phyloP scores from a whole-genome alignment of 2,888 invertebrate species.

The Troglohyphantes excavatus region DNA sequence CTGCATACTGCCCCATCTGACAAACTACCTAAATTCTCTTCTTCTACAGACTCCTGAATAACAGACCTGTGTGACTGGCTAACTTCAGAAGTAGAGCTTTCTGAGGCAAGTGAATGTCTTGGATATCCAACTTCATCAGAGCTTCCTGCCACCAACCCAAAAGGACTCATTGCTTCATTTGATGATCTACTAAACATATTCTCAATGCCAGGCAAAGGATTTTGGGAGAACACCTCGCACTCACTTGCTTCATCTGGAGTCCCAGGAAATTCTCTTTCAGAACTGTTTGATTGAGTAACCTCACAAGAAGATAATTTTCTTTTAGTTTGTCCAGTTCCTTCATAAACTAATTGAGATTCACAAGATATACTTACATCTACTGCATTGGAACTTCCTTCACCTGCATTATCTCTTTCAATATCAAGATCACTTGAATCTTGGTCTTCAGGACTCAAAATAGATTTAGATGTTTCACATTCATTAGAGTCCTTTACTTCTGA shows the following conservation, averaged over 20 bases:
- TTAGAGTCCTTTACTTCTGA: neutral
- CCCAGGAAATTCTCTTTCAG: constrained; percentile 5
- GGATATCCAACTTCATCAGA: neutral
- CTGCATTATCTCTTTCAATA: neutral
- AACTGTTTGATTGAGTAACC: constrained; percentile 48
- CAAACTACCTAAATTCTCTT: neutral
- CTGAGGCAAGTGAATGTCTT: constrained; percentile 6
- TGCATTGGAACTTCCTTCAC: neutral
- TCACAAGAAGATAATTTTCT: constrained; percentile 54
- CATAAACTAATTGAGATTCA: neutral
- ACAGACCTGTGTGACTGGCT: constrained; percentile 53
- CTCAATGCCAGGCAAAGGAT: neutral
- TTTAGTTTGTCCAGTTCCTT: neutral
- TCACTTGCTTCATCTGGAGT: constrained; percentile 10
- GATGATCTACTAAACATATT: neutral
- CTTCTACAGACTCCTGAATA: neutral
- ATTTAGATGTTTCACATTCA: constrained; percentile 24
- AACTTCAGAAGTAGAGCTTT: constrained; percentile 43
- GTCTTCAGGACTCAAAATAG: neutral
- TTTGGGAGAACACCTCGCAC: constrained; percentile 35
- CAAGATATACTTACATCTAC: neutral
- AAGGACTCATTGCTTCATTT: neutral
- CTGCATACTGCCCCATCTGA: constrained; percentile 22
- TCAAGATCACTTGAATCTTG: neutral
- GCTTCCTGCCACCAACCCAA: neutral